Evolutionary conservation across 1,140 invertebrate genomes (phyloP).

Genomic region (Oryctes rhinoceros): DNA sequence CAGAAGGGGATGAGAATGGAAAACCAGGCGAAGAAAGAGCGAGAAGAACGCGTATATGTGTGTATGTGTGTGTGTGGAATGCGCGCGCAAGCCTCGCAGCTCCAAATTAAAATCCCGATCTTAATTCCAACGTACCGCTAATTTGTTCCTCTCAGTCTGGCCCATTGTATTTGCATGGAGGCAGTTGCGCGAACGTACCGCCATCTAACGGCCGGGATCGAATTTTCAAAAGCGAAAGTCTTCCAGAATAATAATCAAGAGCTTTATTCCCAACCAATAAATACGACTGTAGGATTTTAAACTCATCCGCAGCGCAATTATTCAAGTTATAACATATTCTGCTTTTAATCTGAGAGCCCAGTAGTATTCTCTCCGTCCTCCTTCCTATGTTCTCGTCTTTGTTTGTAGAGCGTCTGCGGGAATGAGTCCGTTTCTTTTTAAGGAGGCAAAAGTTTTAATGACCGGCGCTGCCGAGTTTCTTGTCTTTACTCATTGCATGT

Average conservation of each 20-base stretch:
- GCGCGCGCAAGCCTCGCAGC: slow-evolving; percentile 40
- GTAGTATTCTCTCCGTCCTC: slow-evolving; percentile 48
- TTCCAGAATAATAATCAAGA: slow-evolving; percentile 56
- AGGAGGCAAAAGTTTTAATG: slow-evolving; percentile 60
- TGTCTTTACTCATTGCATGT: slow-evolving; percentile 58
- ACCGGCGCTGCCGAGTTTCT: slow-evolving; percentile 54
- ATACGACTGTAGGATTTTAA: slow-evolving; percentile 59
- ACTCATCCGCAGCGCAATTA: slow-evolving; percentile 59
- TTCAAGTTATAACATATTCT: slow-evolving; percentile 61
- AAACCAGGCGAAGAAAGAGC: slow-evolving; percentile 12
- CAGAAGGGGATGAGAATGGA: slow-evolving; percentile 32
- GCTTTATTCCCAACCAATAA: slow-evolving; percentile 57
- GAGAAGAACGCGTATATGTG: slow-evolving; percentile 1
- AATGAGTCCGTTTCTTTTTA: slow-evolving; percentile 59
- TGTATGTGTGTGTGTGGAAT: background rate
- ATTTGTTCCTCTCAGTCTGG: slow-evolving; percentile 41
- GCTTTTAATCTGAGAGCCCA: slow-evolving; percentile 55
- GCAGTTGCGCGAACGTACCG: slow-evolving; percentile 35
- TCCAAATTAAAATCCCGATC: slow-evolving; percentile 44
- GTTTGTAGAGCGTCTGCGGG: slow-evolving; percentile 55
- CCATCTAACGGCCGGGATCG: slow-evolving; percentile 32
- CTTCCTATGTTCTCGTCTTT: slow-evolving; percentile 47
- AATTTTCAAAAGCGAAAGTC: slow-evolving; percentile 54
- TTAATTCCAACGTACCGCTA: slow-evolving; percentile 44
- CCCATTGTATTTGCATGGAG: slow-evolving; percentile 31